Evolutionary conservation across 2,113 vertebrate species (phyloP).

Genomic region (Ochotona princeps): DNA sequence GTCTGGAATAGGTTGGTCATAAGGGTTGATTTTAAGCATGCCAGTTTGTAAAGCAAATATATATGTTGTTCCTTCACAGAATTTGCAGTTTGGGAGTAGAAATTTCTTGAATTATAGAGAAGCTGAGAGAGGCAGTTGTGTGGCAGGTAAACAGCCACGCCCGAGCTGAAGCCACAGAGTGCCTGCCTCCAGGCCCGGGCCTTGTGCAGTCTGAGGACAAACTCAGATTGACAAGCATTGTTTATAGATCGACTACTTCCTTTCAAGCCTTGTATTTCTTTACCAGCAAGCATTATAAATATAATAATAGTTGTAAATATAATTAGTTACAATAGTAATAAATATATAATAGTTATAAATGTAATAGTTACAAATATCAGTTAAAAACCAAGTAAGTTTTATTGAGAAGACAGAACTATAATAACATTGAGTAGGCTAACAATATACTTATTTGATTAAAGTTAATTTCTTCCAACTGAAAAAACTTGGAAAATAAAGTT

Average conservation of each 20-base stretch:
- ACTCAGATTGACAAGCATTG: not conserved
- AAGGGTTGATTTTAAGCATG: conserved; percentile 10
- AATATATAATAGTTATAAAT: too few relatives aligned
- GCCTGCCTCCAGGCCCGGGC: not conserved
- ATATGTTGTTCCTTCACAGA: not conserved
- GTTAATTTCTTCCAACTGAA: not conserved
- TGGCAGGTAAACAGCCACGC: not conserved
- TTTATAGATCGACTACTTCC: not conserved
- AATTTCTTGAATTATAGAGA: conserved; percentile 7
- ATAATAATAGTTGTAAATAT: too few relatives aligned
- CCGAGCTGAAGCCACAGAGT: not conserved
- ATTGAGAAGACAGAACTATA: conserved; percentile 7
- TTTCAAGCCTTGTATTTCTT: not conserved
- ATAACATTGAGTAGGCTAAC: not conserved
- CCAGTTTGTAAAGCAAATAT: conserved; percentile 1
- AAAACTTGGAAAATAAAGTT: not conserved
- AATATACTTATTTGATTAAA: not conserved
- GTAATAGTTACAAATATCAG: not conserved
- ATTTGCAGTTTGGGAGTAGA: not conserved
- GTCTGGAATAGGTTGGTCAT: not conserved
- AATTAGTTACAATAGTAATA: too few relatives aligned
- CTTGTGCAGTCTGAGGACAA: not conserved
- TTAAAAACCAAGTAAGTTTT: not conserved
- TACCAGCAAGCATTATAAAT: not conserved
- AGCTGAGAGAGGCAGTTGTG: not conserved